These are phyloP conservation scores for Leucosticte australis DNA, from an alignment of 2,113 vertebrate genomes.

Conservation along the genomic window DNA sequence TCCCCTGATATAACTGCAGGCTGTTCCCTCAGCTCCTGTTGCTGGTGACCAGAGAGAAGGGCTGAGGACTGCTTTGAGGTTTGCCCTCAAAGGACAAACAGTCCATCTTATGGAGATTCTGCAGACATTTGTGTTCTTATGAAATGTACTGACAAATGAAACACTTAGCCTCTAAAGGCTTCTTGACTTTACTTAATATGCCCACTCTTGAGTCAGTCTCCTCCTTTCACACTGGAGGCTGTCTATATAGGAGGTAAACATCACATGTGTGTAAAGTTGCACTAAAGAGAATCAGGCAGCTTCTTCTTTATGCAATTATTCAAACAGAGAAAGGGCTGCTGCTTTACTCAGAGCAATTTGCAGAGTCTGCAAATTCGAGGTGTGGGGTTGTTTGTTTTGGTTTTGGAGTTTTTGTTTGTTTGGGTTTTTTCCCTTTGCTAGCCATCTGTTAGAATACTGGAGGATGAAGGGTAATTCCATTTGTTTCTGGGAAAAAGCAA, in stretches of 20 bases:
- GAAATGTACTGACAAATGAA: too few relatives aligned
- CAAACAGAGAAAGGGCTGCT: not conserved
- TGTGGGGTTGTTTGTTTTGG: not conserved
- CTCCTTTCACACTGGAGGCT: not conserved
- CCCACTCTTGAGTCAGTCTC: not conserved
- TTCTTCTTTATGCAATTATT: not conserved
- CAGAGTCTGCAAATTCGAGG: not conserved
- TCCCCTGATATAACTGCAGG: not conserved
- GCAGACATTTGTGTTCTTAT: not conserved
- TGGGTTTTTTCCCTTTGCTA: not conserved
- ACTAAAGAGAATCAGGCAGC: not conserved
- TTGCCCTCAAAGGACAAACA: not conserved
- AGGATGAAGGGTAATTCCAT: not conserved
- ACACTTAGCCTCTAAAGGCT: not conserved
- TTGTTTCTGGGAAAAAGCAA: not conserved
- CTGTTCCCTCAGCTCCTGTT: not conserved
- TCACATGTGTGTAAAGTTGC: not conserved
- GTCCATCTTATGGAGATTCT: not conserved
- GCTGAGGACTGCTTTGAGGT: not conserved
- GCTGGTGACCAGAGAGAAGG: not conserved
- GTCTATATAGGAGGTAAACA: rapidly evolving
- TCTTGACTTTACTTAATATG: not conserved
- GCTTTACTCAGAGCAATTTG: not conserved
- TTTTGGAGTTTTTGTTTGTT: not conserved
- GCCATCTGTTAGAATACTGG: not conserved